These are phyloP conservation scores for Uropetala carovei DNA, from an alignment of 2,888 invertebrate genomes.

Conservation along the genomic window DNA sequence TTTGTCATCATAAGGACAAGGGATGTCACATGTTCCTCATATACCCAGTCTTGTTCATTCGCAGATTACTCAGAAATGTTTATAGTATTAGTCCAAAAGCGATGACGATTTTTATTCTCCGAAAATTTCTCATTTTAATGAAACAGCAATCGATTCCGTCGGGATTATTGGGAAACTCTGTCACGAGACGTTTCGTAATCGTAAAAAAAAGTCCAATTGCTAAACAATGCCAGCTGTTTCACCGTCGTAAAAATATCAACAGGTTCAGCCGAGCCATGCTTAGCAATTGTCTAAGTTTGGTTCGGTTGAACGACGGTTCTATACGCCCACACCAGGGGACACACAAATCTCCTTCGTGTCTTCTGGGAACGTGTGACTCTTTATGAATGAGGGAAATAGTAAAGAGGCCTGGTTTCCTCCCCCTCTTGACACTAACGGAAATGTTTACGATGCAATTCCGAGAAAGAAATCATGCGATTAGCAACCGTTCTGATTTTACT, in stretches of 20 bases:
- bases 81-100: neutral
- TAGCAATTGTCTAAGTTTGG: neutral
- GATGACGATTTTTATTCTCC: neutral
- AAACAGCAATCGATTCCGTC: neutral
- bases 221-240: neutral
- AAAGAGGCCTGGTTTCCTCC: neutral
- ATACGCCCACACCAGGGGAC: neutral
- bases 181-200: neutral
- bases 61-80: neutral
- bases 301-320: neutral
- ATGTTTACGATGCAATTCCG: neutral
- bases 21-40: too few relatives aligned
- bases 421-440: neutral
- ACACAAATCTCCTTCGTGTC: neutral
- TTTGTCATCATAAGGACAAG: too few relatives aligned
- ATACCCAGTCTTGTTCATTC: too few relatives aligned
- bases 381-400: neutral
- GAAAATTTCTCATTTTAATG: neutral
- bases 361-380: neutral
- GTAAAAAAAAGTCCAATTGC: neutral
- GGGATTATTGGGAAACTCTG: neutral
- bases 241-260: neutral
- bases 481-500: neutral
- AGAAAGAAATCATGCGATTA: neutral
- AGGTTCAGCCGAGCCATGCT: neutral